Conservation (phyloP, 35 echinoderm and acorn worm species). For the Strongylocentrotus purpuratus region DNA sequence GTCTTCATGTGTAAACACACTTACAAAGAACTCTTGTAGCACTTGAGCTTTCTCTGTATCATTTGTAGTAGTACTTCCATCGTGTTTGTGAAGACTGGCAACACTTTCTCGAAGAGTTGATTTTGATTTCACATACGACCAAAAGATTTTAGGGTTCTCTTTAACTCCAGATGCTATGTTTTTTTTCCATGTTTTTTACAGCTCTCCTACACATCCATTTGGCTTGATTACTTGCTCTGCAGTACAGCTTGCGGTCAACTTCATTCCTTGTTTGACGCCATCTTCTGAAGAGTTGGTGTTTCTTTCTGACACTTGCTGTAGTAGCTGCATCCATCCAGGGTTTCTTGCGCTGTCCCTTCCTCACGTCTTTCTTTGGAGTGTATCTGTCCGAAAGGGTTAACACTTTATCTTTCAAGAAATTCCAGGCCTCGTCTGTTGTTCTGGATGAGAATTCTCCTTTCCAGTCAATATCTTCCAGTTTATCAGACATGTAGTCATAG, state of each 20-base stretch:
- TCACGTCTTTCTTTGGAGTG: conserved; percentile 27
- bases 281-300: conserved; percentile 38
- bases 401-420: conserved; percentile 8
- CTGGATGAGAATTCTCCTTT: neutral
- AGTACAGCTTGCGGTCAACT: neutral
- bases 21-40: conserved; percentile 43
- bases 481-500: conserved; percentile 29
- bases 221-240: conserved; percentile 35
- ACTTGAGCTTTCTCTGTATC: conserved; percentile 50
- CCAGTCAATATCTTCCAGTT: conserved; percentile 36
- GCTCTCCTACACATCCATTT: conserved; percentile 31
- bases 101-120: conserved; percentile 50
- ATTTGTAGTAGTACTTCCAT: conserved; percentile 30
- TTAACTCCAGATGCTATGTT: conserved; percentile 52
- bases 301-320: neutral
- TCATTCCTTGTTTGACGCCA: conserved; percentile 8
- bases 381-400: neutral
- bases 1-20: conserved; percentile 56
- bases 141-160: conserved; percentile 56
- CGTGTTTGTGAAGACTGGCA: neutral
- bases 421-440: neutral
- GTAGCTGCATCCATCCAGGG: conserved; percentile 43
- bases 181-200: conserved; percentile 30
- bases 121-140: conserved; percentile 46
- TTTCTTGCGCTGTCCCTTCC: neutral